These are phyloP conservation scores for Venusia cambrica DNA, from an alignment of 2,888 invertebrate species.

Conservation along the genomic window DNA sequence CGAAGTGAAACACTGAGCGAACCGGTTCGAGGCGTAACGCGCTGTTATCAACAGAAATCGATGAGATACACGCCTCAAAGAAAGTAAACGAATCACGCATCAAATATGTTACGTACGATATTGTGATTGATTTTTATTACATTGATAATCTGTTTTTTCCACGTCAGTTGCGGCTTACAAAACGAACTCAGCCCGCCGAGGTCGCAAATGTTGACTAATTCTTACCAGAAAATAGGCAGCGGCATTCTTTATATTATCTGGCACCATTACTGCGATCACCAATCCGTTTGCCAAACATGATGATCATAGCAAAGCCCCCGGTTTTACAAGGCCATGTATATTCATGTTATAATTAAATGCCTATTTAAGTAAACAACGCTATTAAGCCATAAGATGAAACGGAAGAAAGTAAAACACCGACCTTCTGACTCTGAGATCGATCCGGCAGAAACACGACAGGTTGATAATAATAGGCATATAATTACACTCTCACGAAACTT, in stretches of 20 bases:
- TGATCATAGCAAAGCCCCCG: no score
- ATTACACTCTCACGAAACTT: slow-evolving; percentile 9
- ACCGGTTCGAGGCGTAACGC: slow-evolving; percentile 10
- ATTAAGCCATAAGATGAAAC: no score
- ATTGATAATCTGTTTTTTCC: slow-evolving; percentile 4
- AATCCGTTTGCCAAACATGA: no score
- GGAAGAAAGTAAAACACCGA: slow-evolving; percentile 3
- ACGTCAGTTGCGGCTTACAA: no score
- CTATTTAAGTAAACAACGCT: no score
- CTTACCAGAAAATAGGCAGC: no score
- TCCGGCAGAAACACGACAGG: background rate
- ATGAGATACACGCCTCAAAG: slow-evolving; percentile 1
- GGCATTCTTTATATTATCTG: no score
- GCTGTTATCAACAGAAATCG: slow-evolving; percentile 10
- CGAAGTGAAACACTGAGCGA: background rate
- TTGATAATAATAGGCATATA: slow-evolving; percentile 8
- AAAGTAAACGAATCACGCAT: slow-evolving; percentile 8
- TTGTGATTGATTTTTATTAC: slow-evolving; percentile 4
- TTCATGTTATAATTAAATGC: no score
- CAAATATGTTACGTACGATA: slow-evolving; percentile 14
- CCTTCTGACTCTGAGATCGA: background rate
- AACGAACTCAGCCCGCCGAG: no score
- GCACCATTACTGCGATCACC: no score
- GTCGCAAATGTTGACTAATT: no score
- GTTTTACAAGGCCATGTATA: no score